Evolutionary conservation across 92 coral and sea anemone species (phyloP).

Genomic region (Scolanthus callimorphus): DNA sequence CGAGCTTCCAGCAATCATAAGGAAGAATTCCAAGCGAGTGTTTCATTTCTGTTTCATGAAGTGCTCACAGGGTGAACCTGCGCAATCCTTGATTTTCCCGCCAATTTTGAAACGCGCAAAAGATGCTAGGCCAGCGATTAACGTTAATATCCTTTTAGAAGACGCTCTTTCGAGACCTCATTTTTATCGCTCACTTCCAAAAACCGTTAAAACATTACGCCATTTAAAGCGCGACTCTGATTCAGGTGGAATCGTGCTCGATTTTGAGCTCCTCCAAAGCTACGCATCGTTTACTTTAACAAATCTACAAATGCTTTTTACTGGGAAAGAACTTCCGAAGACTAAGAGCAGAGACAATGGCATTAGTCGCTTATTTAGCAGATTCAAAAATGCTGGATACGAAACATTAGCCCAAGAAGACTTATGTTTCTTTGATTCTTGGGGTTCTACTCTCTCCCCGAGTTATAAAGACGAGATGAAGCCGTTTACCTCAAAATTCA

Average conservation of each 20-base stretch:
- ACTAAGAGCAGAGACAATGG: constrained; percentile 31
- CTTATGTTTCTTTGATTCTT: constrained; percentile 78
- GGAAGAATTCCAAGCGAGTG: constrained; percentile 45
- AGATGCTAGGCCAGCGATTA: constrained; percentile 28
- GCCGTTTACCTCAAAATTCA: constrained; percentile 46
- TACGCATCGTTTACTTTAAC: constrained; percentile 72
- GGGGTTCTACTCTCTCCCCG: constrained; percentile 73
- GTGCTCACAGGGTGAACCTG: constrained; percentile 38
- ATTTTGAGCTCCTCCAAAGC: constrained; percentile 85
- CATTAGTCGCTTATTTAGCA: constrained; percentile 29
- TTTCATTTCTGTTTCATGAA: constrained; percentile 68
- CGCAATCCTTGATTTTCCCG: constrained; percentile 77
- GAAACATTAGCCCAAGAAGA: constrained; percentile 86
- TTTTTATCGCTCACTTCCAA: constrained; percentile 80
- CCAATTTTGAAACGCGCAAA: constrained; percentile 48
- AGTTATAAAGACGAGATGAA: constrained; percentile 41
- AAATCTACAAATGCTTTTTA: constrained; percentile 58
- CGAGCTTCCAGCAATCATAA: constrained; percentile 42
- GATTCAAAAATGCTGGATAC: constrained; percentile 55
- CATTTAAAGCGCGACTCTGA: constrained; percentile 42
- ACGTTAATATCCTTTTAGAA: constrained; percentile 77
- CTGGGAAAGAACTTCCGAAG: constrained; percentile 41
- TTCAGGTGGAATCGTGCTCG: constrained; percentile 66
- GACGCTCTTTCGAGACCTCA: constrained; percentile 89
- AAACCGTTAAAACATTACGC: constrained; percentile 61